Conservation (phyloP, 2,888 invertebrate species). For the Pharmacophagus antenor region DNA sequence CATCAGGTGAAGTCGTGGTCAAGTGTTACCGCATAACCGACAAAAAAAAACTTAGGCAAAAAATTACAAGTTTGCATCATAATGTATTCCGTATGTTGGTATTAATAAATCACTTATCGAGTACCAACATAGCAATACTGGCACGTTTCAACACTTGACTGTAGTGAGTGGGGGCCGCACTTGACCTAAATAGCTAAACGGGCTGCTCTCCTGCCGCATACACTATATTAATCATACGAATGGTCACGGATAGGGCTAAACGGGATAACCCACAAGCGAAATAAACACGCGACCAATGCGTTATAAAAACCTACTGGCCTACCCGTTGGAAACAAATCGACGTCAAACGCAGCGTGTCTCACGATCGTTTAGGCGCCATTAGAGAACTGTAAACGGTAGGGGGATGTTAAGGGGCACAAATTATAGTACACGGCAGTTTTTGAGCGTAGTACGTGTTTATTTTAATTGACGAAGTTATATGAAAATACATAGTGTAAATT, state of each 20-base stretch:
- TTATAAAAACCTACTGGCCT: not conserved
- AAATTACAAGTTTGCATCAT: no score
- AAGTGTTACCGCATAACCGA: no score
- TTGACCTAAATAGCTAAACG: conserved; percentile 48
- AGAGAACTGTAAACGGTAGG: conserved; percentile 9
- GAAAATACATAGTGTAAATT: not conserved
- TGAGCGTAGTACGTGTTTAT: conserved; percentile 40
- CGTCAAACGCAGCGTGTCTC: conserved; percentile 1
- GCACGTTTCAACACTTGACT: conserved; percentile 1
- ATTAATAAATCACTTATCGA: no score
- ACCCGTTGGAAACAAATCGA: conserved; percentile 4
- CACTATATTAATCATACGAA: conserved; percentile 46
- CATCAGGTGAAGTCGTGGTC: no score
- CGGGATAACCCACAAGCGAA: no score
- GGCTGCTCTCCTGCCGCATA: conserved; percentile 48
- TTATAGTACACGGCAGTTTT: conserved; percentile 43
- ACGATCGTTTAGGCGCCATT: conserved; percentile 14
- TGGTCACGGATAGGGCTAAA: not conserved
- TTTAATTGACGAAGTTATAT: conserved; percentile 61
- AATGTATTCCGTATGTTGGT: no score
- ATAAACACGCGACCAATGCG: no score
- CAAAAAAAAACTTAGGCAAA: no score
- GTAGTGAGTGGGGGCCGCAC: conserved; percentile 35
- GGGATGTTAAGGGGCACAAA: conserved; percentile 36
- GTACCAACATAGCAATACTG: not conserved